Base-by-base conservation (phyloP, 2,113 vertebrate genomes). In the Choloepus hoffmanni region DNA sequence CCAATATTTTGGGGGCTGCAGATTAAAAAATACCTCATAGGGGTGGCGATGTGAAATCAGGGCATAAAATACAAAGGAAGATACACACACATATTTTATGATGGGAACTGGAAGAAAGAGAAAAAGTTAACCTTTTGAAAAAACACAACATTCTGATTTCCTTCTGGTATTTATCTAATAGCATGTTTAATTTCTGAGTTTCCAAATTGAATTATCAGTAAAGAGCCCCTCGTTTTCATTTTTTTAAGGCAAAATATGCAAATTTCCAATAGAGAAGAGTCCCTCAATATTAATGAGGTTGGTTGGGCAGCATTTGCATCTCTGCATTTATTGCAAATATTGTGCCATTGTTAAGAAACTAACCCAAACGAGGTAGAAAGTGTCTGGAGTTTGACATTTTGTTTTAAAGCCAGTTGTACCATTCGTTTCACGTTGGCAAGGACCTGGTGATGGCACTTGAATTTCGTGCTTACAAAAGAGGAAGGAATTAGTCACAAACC, bases 1-100 rank as follows among this genome's bases (percentile, higher is more conserved):
- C 91, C 92, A 73, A 82, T 84, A 96, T 96, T 97, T 88, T 11
- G 73, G 93, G 92, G 48, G 53, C n/a, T 95, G 85, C 83, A 94
- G 88, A 93, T 91, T 72, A 65, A 88, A 87, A 91, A 96, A 92
- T 16, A 55, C 55, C 83, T 96, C 79, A 26, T 1, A 18, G 19
- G 63, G 28, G 83, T 53, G n/a, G 77, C 33, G 36, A 84, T 50
- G 55, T 90, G 74, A 86, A 94, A 91, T 88, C 30, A 76, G 65
- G 92, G 82, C 55, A 83, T 28, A 77, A 88, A 87, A 78, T 60
- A 91, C 63, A 87, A 68, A 95, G 67, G 24, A 65, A 89, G 33
- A 18, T n/a, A 81, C 4, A 28, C 2, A 33, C 30, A 60, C 30
- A 60, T 24, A 65, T 91, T 76, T 95, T 63, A 90, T 0, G 7